Evolutionary conservation across 2,888 invertebrate genomes (phyloP).

Genomic region (Agrenia bidenticulata): DNA sequence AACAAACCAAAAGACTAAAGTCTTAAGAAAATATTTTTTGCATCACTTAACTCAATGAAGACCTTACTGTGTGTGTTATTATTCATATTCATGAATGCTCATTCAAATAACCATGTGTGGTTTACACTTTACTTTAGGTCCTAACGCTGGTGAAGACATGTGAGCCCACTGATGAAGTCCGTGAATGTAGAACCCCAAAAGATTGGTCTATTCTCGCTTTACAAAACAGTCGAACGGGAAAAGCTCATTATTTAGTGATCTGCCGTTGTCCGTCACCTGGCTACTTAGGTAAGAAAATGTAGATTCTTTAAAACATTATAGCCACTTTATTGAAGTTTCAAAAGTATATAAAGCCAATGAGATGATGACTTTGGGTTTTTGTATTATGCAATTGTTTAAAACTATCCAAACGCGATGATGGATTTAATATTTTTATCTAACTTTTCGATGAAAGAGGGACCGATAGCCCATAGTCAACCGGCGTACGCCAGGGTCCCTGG

Average conservation of each 20-base stretch:
- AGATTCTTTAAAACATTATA: too few species aligned
- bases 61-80: too few species aligned
- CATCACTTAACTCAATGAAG: too few species aligned
- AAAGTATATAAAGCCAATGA: neutral
- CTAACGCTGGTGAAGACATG: slow-evolving; percentile 90
- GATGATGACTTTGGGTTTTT: too few species aligned
- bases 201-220: slow-evolving; percentile 89
- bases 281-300: slow-evolving; percentile 70
- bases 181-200: slow-evolving; percentile 80
- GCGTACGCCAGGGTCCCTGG: slow-evolving; percentile 92
- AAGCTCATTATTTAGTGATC: slow-evolving; percentile 89
- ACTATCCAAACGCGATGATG: neutral
- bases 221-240: slow-evolving; percentile 88
- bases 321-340: neutral
- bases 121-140: slow-evolving; percentile 59
- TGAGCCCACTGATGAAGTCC: slow-evolving; percentile 87
- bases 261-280: slow-evolving; percentile 82
- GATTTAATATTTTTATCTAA: neutral
- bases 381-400: too few species aligned
- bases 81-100: too few species aligned
- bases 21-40: too few species aligned
- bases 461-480: slow-evolving; percentile 90
- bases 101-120: too few species aligned
- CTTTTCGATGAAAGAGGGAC: slow-evolving; percentile 74
- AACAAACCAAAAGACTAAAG: too few species aligned